Evolutionary conservation across 1,140 invertebrate genomes (phyloP), one percentile per base, ranked within the genome.

Genomic region (Campoletis sonorensis): DNA sequence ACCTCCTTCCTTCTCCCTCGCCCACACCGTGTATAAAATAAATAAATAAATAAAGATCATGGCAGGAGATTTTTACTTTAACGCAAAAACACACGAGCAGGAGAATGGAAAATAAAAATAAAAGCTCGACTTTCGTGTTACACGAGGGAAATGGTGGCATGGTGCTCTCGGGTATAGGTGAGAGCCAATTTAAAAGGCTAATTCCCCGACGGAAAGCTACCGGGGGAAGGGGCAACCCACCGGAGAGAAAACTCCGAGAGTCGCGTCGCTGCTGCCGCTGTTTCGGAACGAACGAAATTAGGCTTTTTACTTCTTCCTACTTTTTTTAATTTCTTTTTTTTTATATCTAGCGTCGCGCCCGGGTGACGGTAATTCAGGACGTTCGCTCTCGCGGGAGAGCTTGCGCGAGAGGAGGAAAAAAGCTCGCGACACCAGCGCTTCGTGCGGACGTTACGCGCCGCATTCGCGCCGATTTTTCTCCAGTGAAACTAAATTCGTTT

Each of bases 121-220:
- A 73, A 51, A 51, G 54, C 61, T 67, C 61, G 23, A 67, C 61
- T 15, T 67, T 67, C n/a, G 61, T 15, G 21, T 67, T 27, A 27
- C 23, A 27, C 72, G 33, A 21, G 37, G 49, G 45, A 5, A 21
- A 45, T 26, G 23, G 13, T 26, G 72, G 51, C 18, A 49, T 26
- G 23, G 72, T 18, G 15, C 37, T 81, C 67, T 77, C 83, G 77
- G 77, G 64, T 82, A 81, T 72, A 83, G 83, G 79, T 78, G 84
- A 49, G 86, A 90, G 85, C 80, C 90, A 91, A 91, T 91, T 91
- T 91, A 91, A 91, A 91, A 91, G 89, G 89, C 88, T 91, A 90
- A 91, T 91, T 91, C 87, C 82, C 86, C 79, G 84, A 84, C 84
- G 86, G 81, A 86, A 88, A 84, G 84, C 61, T 81, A 81, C 64